Conservation (phyloP, 2,797 vertebrate species). For the Perodicticus potto region DNA sequence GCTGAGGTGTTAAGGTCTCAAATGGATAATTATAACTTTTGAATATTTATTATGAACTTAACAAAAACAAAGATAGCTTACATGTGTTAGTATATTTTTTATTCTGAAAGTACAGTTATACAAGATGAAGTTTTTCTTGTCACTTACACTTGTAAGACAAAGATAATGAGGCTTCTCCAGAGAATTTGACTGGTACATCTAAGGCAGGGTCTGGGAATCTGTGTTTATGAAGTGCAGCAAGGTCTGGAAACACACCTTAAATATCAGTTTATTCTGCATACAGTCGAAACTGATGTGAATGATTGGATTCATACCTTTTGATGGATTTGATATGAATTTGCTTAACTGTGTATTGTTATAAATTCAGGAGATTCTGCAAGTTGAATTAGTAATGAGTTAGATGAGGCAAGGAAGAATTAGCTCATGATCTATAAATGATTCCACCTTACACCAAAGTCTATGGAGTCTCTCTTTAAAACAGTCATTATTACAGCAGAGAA, state of each 20-base stretch:
- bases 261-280: not conserved
- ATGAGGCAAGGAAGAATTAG: not conserved
- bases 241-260: not conserved
- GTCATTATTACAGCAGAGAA: not conserved
- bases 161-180: not conserved
- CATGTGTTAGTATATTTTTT: not conserved
- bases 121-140: not conserved
- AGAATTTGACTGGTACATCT: not conserved
- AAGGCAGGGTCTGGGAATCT: not conserved
- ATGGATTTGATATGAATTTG: not conserved
- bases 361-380: not conserved
- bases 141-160: not conserved
- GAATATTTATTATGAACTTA: not conserved
- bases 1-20: not conserved
- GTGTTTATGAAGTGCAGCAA: not conserved
- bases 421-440: not conserved
- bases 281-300: not conserved
- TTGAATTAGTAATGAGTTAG: not conserved
- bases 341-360: not conserved
- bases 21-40: slow-evolving; percentile 19
- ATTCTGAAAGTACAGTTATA: not conserved
- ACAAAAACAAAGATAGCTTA: not conserved
- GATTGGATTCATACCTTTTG: not conserved
- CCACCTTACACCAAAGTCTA: not conserved
- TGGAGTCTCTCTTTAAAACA: not conserved